Base-by-base conservation (phyloP, 2,888 invertebrate species). In the Metopia argyrocephala region DNA sequence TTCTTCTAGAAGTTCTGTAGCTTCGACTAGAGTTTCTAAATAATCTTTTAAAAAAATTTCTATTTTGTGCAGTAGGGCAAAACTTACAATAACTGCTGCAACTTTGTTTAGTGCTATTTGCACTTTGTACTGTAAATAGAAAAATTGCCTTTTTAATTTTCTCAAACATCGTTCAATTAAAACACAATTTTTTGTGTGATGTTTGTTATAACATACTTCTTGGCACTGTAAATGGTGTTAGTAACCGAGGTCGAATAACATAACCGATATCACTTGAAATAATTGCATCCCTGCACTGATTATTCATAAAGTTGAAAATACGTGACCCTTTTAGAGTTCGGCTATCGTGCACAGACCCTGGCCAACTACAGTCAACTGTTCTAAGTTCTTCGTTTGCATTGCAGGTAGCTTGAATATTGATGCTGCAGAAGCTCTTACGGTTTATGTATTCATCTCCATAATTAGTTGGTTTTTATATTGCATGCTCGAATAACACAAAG, bases 401-500 rank as follows among this genome's bases (percentile, higher is more conserved):
- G 27, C 48, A 48, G 27, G 59, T 73, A n/a, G n/a, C n/a, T n/a
- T n/a, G n/a, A n/a, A n/a, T n/a, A n/a, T n/a, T n/a, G n/a, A n/a
- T n/a, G n/a, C 59, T 46, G 38, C 70, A 71, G 61, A 59, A 61
- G 3, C 50, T 61, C 59, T 61, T 71, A 3, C 71, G 57, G 38
- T 71, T 71, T 27, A 71, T 25, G 52, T 71, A 61, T 50, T 71
- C 61, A 71, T 71, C 61, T 2, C 61, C 71, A 48, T 59, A 48
- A 61, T 71, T 59, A 50, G 25, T 31, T 61, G 71, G 71, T 31
- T 71, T 71, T 61, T 52, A 50, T 59, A 59, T 71, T 71, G 61
- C 23, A 61, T n/a, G n/a, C n/a, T n/a, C n/a, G n/a, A n/a, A n/a
- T n/a, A n/a, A n/a, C n/a, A n/a, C n/a, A n/a, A n/a, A n/a, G n/a